phyloP scores from a whole-genome alignment of 2,113 vertebrate species.

The Leucoraja erinaceus region DNA sequence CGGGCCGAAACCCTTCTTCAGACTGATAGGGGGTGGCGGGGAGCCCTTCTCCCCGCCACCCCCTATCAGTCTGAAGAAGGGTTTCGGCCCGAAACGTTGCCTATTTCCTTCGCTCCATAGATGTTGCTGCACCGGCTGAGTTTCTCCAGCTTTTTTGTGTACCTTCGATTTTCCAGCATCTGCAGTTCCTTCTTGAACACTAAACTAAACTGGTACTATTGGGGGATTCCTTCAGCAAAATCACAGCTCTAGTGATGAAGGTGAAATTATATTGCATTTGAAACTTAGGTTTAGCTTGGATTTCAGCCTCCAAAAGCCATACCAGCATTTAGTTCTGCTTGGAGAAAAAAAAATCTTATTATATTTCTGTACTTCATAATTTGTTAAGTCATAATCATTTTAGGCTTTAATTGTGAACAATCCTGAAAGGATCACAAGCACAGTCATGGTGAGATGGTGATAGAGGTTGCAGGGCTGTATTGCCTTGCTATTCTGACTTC shows the following conservation, averaged over 20 bases:
- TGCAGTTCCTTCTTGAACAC: too few species aligned
- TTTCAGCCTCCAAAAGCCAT: neutral
- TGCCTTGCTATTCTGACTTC: neutral
- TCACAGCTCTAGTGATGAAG: neutral
- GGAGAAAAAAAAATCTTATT: neutral
- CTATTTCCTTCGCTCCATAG: too few species aligned
- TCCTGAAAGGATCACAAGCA: neutral
- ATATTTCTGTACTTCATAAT: neutral
- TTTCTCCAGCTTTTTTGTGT: too few species aligned
- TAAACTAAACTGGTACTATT: too few species aligned
- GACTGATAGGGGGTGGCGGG: too few species aligned
- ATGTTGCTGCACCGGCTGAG: too few species aligned
- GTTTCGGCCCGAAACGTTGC: too few species aligned
- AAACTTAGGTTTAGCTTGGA: neutral
- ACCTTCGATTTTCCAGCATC: too few species aligned
- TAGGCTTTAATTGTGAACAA: neutral
- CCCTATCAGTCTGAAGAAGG: too few species aligned
- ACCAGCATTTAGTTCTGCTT: neutral
- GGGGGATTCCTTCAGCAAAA: neutral
- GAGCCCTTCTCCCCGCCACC: too few species aligned
- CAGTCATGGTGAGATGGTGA: neutral
- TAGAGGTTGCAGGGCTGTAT: neutral
- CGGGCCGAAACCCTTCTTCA: too few species aligned
- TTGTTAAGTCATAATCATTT: neutral
- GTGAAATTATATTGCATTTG: neutral